Evolutionary conservation across 1,140 invertebrate species (phyloP), one percentile per base, ranked within the genome.

Genomic region (Anoplolepis gracilipes): DNA sequence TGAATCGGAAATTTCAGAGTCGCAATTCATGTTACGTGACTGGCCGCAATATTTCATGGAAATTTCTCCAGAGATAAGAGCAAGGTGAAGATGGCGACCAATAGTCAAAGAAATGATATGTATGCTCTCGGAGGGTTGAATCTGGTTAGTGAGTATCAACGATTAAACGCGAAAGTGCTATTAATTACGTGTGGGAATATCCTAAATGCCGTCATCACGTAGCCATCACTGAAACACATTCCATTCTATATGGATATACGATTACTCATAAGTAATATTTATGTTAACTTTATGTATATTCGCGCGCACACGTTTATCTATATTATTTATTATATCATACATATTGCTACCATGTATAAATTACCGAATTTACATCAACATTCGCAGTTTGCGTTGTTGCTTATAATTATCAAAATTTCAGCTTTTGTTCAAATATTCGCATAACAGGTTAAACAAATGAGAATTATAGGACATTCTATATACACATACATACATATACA

Each of bases 1-100:
- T 65, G 88, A 89, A 84, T 88, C 86, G 88, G 78, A 86, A 89
- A 89, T 89, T 86, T 57, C 62, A 78, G 22, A 72, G 85, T 88
- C 65, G 87, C 88, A 86, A 89, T 89, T 88, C 78, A 67, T 53
- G 85, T 79, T 88, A 88, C 87, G 88, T 89, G 88, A 89, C 88
- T 72, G 88, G 25, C 33, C 78, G 62, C 65, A 25, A 76, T 89
- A 89, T 89, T 89, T 89, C 87, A 88, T 89, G 87, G 73, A 89
- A 88, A 89, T 89, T 88, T 88, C 88, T 89, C 87, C 19, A 61
- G 78, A 85, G 87, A 86, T 81, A 42, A 28, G 19, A 65, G 25
- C 19, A 11, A 59, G 46, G 62, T 67, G 53, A 85, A 81, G 86
- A 88, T 49, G 84, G 79, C 36, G 49, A 39, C 65, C 72, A 73